Evolutionary conservation across 2,888 invertebrate genomes (phyloP).

Genomic region (Polydrusus cervinus): DNA sequence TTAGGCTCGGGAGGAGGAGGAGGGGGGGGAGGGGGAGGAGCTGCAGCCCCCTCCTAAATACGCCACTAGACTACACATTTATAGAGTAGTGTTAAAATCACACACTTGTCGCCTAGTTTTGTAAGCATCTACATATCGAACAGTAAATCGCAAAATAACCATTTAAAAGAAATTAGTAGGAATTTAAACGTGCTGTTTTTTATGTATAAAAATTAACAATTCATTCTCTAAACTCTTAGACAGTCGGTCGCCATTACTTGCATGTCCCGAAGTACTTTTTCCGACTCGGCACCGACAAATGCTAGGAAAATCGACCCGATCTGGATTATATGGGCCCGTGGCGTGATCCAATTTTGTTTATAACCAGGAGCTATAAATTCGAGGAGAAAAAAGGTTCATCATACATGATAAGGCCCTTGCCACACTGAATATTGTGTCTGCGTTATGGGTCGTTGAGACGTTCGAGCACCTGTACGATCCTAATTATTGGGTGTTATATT

Average conservation of each 20-base stretch:
- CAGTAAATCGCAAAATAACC: too few relatives aligned
- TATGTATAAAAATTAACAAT: neutral
- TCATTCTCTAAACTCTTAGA: slow-evolving; percentile 25
- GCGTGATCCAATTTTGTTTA: slow-evolving; percentile 43
- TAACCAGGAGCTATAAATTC: slow-evolving; percentile 25
- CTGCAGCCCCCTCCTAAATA: too few relatives aligned
- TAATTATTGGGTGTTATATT: neutral
- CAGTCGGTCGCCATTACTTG: slow-evolving; percentile 42
- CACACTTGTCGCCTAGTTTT: too few relatives aligned
- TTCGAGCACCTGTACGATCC: neutral
- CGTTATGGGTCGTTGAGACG: neutral
- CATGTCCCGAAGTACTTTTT: slow-evolving; percentile 42
- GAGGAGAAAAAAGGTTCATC: slow-evolving; percentile 19
- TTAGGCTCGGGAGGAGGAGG: too few relatives aligned
- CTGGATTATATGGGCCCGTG: slow-evolving; percentile 34
- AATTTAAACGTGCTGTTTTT: too few relatives aligned
- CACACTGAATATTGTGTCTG: neutral
- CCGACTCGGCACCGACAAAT: slow-evolving; percentile 16
- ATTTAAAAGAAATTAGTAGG: too few relatives aligned
- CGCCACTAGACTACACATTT: too few relatives aligned
- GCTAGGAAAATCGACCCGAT: slow-evolving; percentile 38
- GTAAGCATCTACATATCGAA: too few relatives aligned
- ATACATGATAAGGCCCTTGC: slow-evolving; percentile 20
- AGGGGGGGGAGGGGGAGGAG: too few relatives aligned
- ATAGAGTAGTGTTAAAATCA: too few relatives aligned